These are phyloP conservation scores for Platycnemis pennipes DNA, from an alignment of 2,888 invertebrate species.

Conservation along the genomic window DNA sequence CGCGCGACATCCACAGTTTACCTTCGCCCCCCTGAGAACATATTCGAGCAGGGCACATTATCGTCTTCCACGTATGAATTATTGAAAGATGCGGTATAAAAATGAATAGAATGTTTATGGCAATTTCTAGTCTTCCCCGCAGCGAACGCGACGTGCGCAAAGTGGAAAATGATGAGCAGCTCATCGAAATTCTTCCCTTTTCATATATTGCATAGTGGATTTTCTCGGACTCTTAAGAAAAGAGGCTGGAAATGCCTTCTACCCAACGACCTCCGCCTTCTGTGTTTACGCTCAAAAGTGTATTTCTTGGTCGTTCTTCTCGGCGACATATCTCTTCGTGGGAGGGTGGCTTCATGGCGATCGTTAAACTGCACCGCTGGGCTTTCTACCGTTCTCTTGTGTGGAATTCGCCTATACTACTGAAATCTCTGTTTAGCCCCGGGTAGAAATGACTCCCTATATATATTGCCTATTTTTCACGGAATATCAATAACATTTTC, in stretches of 20 bases:
- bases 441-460: background rate
- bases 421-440: background rate
- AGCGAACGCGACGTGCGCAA: background rate
- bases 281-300: background rate
- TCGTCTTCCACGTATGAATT: background rate
- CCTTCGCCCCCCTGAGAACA: background rate
- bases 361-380: background rate
- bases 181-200: background rate
- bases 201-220: background rate
- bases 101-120: background rate
- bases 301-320: background rate
- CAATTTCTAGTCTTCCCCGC: background rate
- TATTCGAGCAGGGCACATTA: background rate
- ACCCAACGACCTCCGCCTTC: background rate
- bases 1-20: background rate
- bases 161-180: background rate
- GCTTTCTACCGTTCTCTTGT: background rate
- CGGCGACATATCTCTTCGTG: background rate
- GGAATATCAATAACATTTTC: too few species aligned
- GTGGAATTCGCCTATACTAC: background rate
- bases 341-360: background rate
- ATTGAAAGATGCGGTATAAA: background rate
- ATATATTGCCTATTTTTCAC: background rate
- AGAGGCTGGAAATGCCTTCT: background rate
- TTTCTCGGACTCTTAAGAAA: background rate